Conservation (phyloP, 1,140 invertebrate genomes). For the Drosophila athabasca region DNA sequence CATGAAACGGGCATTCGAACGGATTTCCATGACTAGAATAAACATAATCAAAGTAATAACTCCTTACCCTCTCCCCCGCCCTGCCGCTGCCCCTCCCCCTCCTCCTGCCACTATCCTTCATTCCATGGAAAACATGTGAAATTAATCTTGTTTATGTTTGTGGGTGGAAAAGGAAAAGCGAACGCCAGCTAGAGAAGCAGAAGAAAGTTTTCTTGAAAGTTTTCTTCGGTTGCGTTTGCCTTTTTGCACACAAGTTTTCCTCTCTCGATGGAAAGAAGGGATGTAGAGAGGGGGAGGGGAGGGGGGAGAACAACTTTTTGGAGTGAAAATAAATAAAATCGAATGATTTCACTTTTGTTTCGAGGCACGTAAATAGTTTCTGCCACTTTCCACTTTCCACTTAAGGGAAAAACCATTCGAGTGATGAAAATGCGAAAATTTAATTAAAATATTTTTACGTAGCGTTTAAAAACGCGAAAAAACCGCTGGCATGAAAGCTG, state of each 20-base stretch:
- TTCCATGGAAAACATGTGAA: constrained; percentile 64
- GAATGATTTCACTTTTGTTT: constrained; percentile 65
- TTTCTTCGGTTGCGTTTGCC: constrained; percentile 43
- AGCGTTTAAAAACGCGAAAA: constrained; percentile 32
- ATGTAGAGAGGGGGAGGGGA: no score
- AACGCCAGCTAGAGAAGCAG: constrained; percentile 25
- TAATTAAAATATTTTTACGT: constrained; percentile 60
- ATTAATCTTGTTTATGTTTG: constrained; percentile 79
- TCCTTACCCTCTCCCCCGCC: constrained; percentile 25
- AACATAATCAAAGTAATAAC: constrained; percentile 82
- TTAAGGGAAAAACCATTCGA: constrained; percentile 40
- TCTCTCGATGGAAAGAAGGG: not conserved
- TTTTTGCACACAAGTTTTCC: constrained; percentile 60
- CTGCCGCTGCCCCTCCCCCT: not conserved
- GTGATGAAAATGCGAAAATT: constrained; percentile 63
- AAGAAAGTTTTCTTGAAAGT: constrained; percentile 67
- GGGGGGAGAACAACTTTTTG: constrained; percentile 50
- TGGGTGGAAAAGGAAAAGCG: constrained; percentile 29
- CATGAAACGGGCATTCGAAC: constrained; percentile 67
- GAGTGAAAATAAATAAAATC: constrained; percentile 75
- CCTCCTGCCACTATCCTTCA: constrained; percentile 3
- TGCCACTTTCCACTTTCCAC: constrained; percentile 20
- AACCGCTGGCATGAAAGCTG: not conserved
- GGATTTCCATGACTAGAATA: constrained; percentile 72
- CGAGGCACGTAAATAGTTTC: constrained; percentile 57